phyloP scores from a whole-genome alignment of 2,113 vertebrate species.

The Salvelinus sp. region DNA sequence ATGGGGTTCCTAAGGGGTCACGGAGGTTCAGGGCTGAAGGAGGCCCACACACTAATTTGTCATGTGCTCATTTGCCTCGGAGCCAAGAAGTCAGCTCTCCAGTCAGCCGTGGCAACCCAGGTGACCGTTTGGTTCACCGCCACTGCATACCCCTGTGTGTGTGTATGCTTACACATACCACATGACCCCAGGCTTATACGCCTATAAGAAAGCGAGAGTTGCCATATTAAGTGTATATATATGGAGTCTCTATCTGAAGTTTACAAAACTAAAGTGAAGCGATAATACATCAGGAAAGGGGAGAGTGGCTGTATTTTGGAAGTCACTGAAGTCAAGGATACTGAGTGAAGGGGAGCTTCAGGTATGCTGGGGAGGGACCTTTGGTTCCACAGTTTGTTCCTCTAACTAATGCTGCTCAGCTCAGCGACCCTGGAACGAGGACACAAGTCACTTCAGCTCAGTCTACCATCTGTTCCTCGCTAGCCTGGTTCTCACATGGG shows the following conservation, averaged over 20 bases:
- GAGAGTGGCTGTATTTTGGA: constrained; percentile 48
- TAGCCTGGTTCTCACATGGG: constrained; percentile 77
- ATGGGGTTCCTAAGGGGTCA: constrained; percentile 75
- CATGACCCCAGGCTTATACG: neutral
- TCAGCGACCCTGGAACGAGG: constrained; percentile 81
- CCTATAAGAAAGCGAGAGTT: neutral
- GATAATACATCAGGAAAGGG: constrained; percentile 54
- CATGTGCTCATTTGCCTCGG: constrained; percentile 83
- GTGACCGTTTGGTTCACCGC: constrained; percentile 75
- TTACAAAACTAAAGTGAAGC: constrained; percentile 63
- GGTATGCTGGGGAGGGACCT: constrained; percentile 33
- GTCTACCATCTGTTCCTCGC: constrained; percentile 85
- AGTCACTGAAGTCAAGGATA: constrained; percentile 69
- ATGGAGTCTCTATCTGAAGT: constrained; percentile 45
- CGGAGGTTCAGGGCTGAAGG: constrained; percentile 78
- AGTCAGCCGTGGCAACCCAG: constrained; percentile 80
- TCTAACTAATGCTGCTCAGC: constrained; percentile 63
- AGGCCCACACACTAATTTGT: constrained; percentile 85
- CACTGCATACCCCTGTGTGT: constrained; percentile 52
- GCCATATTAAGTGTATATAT: neutral
- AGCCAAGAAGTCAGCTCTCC: constrained; percentile 76
- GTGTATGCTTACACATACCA: constrained; percentile 11
- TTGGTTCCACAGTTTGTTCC: constrained; percentile 76
- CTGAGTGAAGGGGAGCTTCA: constrained; percentile 68
- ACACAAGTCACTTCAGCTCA: constrained; percentile 85